A percentile compares a stretch with the other conserved stretches of the same genome.
These are phyloP conservation scores for Homarus americanus DNA, from an alignment of 1,140 invertebrate species.

Conservation along the genomic window DNA sequence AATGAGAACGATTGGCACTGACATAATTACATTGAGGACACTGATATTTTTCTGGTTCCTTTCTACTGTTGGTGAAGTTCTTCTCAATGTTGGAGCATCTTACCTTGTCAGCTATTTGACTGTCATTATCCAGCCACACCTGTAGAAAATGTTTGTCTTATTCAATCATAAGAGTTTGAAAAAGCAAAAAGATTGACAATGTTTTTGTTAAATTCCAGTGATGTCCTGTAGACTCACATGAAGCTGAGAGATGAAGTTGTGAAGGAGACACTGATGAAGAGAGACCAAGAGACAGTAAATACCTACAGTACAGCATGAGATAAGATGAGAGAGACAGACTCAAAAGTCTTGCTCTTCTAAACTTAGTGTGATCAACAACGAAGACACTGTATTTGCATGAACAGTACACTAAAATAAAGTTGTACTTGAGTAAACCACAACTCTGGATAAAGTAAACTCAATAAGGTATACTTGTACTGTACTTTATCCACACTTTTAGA, in stretches of 20 bases:
- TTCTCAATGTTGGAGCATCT: slow-evolving; percentile 7
- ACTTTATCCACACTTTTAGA: no score
- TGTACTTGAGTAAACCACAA: no score
- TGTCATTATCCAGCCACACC: slow-evolving; percentile 50
- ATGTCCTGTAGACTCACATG: not conserved
- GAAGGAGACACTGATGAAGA: no score
- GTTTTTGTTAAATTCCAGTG: not conserved
- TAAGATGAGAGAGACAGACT: no score
- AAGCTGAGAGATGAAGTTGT: not conserved
- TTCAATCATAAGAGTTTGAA: slow-evolving; percentile 46
- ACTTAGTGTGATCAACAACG: no score
- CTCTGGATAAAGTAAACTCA: no score
- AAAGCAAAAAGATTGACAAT: not conserved
- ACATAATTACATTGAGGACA: slow-evolving; percentile 34
- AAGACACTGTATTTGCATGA: no score
- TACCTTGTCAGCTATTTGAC: slow-evolving; percentile 41
- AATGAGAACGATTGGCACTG: slow-evolving; percentile 48
- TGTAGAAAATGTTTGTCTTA: slow-evolving; percentile 45
- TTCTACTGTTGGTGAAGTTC: slow-evolving; percentile 11
- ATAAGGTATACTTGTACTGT: no score
- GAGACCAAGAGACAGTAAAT: no score
- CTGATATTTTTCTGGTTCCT: not conserved
- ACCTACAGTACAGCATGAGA: no score
- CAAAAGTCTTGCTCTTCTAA: no score
- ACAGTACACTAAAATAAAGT: no score